Conservation (phyloP, 2,113 vertebrate genomes). For the Bagarius yarrelli region DNA sequence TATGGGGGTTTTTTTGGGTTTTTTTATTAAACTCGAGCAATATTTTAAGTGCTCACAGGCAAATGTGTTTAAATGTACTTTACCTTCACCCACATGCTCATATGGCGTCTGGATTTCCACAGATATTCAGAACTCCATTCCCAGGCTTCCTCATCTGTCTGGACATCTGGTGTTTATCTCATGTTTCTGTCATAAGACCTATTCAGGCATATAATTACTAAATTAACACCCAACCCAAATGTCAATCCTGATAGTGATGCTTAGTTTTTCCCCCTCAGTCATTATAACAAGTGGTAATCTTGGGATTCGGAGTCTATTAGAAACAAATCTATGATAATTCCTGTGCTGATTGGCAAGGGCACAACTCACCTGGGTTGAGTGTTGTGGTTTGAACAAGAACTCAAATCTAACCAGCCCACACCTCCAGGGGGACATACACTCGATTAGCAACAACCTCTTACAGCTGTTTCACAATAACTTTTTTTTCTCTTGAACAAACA, state of each 20-base stretch:
- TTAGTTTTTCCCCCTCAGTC: slow-evolving; percentile 50
- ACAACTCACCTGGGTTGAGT: slow-evolving; percentile 34
- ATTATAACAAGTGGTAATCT: slow-evolving; percentile 42
- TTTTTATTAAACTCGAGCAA: too few relatives aligned
- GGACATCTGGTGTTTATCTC: slow-evolving; percentile 71
- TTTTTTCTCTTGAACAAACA: not conserved
- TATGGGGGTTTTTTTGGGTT: too few relatives aligned
- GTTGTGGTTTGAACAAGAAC: slow-evolving; percentile 34
- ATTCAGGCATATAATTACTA: slow-evolving; percentile 69
- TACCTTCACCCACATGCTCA: not conserved
- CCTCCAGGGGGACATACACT: not conserved
- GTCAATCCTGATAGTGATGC: slow-evolving; percentile 63
- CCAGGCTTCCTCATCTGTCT: slow-evolving; percentile 56
- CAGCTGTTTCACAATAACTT: slow-evolving; percentile 9
- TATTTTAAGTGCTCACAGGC: too few relatives aligned
- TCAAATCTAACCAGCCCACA: slow-evolving; percentile 19
- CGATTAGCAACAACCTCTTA: slow-evolving; percentile 2
- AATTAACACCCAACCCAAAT: slow-evolving; percentile 58
- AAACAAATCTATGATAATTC: slow-evolving; percentile 45
- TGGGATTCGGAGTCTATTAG: slow-evolving; percentile 50
- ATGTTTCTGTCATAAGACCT: slow-evolving; percentile 65
- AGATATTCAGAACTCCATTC: slow-evolving; percentile 53
- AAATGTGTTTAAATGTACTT: not conserved
- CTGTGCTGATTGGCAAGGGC: slow-evolving; percentile 40
- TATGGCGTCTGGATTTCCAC: slow-evolving; percentile 30